Percentiles rank a stretch among this genome's conserved stretches.
These are phyloP conservation scores for Muntiacus reevesi DNA, from an alignment of 2,113 vertebrate genomes.

Conservation along the genomic window DNA sequence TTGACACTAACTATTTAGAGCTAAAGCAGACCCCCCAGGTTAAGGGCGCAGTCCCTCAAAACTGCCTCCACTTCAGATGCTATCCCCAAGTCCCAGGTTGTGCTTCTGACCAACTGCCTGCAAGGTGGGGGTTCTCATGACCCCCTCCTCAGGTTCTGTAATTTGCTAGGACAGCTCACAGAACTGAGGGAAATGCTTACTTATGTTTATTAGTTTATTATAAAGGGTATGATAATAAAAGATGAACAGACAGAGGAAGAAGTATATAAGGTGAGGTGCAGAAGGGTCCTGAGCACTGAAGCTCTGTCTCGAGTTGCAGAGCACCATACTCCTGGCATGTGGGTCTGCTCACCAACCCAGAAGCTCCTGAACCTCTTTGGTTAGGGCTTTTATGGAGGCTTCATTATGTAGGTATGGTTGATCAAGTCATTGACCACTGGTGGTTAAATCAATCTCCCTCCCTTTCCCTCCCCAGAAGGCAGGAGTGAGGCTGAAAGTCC, in stretches of 20 bases:
- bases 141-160: neutral
- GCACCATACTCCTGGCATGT: neutral
- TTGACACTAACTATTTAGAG: neutral
- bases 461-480: neutral
- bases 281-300: too few species aligned
- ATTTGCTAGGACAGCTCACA: neutral
- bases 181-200: neutral
- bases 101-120: neutral
- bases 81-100: neutral
- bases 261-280: neutral
- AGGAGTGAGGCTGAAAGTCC: neutral
- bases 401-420: neutral
- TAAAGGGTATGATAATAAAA: neutral
- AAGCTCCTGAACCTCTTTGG: neutral
- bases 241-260: neutral
- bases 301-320: neutral
- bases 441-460: neutral
- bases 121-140: neutral
- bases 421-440: neutral
- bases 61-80: neutral
- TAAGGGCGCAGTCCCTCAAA: neutral
- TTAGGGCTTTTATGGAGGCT: neutral
- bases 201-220: neutral
- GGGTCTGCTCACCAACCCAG: neutral
- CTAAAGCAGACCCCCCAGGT: neutral